Conservation (phyloP, 2,113 vertebrate species). For the Bucco capensis region DNA sequence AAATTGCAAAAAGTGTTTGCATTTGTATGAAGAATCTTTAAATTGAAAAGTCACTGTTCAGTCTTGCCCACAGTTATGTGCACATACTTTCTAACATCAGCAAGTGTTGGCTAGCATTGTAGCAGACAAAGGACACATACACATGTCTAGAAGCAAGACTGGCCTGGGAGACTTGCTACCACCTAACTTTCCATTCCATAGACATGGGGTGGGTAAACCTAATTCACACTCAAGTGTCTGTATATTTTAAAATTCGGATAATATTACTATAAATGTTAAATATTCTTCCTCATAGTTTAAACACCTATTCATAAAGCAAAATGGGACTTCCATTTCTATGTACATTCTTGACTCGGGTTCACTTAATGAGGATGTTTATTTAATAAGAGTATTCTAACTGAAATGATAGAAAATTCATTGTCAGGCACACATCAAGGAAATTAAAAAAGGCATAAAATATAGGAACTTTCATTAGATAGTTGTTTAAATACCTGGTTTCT, state of each 20-base stretch:
- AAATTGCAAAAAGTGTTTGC: constrained; percentile 60
- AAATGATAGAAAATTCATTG: background rate
- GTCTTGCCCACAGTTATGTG: constrained; percentile 43
- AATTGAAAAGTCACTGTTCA: constrained; percentile 37
- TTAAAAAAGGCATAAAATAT: background rate
- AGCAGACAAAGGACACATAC: constrained; percentile 5
- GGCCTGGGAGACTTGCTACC: constrained; percentile 2
- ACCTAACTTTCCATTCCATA: background rate
- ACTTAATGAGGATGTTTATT: background rate
- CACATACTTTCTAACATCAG: constrained; percentile 37
- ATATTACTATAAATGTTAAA: background rate
- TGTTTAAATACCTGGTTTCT: background rate
- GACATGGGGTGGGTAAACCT: background rate
- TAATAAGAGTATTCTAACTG: background rate
- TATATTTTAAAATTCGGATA: background rate
- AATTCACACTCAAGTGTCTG: background rate
- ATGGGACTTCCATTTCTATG: background rate
- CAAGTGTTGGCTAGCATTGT: constrained; percentile 24
- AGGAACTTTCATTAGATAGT: background rate
- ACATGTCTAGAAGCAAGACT: background rate
- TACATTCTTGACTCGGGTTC: background rate
- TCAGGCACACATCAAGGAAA: background rate
- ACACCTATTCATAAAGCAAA: background rate
- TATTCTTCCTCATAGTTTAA: background rate
- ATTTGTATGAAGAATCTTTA: constrained; percentile 41